Conservation (phyloP, 2,797 vertebrate species). For the Clamator glandarius region DNA sequence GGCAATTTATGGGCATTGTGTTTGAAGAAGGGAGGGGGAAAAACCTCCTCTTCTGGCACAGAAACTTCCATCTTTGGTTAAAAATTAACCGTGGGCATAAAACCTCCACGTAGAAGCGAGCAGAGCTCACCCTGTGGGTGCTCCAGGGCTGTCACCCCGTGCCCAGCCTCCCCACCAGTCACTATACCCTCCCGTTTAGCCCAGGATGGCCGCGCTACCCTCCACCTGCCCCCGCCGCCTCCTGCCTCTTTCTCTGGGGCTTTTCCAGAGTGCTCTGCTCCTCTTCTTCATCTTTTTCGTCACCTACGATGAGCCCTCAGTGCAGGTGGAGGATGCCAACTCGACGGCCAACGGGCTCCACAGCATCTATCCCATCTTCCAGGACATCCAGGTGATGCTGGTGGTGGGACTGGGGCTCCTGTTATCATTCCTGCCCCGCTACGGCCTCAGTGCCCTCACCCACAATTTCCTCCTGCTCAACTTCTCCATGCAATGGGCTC, state of each 20-base stretch:
- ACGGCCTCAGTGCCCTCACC: constrained; percentile 83
- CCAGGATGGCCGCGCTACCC: neutral
- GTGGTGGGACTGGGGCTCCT: constrained; percentile 87
- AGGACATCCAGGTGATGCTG: constrained; percentile 88
- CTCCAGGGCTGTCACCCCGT: neutral
- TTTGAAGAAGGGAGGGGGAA: neutral
- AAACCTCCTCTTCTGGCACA: neutral
- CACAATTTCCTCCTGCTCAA: constrained; percentile 86
- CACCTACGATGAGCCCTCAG: constrained; percentile 76
- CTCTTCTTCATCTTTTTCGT: constrained; percentile 77
- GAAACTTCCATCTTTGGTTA: neutral
- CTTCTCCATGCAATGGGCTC: constrained; percentile 86
- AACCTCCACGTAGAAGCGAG: fast-evolving
- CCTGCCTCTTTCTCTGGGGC: constrained; percentile 75
- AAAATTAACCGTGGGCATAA: neutral
- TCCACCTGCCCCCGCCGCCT: constrained; percentile 60
- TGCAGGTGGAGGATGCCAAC: constrained; percentile 54
- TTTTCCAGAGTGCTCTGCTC: constrained; percentile 76
- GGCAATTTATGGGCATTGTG: neutral
- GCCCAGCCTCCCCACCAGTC: neutral
- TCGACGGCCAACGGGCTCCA: constrained; percentile 73
- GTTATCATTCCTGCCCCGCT: constrained; percentile 83
- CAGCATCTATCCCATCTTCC: constrained; percentile 82
- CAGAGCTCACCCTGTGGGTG: fast-evolving
- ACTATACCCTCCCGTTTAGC: neutral